Percentiles rank a stretch among this genome's conserved stretches.
Conservation (phyloP, 2,113 vertebrate species). For the Chunga burmeisteri region DNA sequence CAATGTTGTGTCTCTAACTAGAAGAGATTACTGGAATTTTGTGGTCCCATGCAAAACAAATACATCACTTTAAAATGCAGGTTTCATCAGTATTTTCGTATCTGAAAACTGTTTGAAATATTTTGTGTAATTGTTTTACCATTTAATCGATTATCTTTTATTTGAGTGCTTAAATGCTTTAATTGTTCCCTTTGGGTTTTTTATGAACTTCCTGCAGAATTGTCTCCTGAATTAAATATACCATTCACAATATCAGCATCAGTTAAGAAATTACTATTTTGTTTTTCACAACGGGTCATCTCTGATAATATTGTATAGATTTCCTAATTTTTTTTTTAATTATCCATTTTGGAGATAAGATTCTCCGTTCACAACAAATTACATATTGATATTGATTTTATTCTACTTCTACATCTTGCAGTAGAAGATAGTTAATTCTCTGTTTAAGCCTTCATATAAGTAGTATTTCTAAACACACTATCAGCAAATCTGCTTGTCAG, state of each 20-base stretch:
- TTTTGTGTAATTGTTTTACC: not conserved
- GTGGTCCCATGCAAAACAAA: not conserved
- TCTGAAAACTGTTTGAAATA: not conserved
- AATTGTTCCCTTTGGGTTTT: not conserved
- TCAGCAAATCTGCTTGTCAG: not conserved
- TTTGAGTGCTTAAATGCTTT: not conserved
- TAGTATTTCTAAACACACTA: not conserved
- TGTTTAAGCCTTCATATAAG: not conserved
- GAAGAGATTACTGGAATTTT: not conserved
- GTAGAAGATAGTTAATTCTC: not conserved
- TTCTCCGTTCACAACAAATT: not conserved
- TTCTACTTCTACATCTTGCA: rapidly evolving
- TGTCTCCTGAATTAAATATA: not conserved
- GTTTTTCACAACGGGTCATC: not conserved
- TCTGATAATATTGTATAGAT: not conserved
- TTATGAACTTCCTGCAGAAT: not conserved
- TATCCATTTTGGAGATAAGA: not conserved
- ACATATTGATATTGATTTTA: not conserved
- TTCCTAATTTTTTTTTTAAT: not conserved
- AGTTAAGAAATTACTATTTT: not conserved
- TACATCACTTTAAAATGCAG: not conserved
- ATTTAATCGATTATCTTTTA: not conserved
- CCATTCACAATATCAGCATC: not conserved
- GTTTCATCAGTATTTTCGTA: not conserved
- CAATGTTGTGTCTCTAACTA: not conserved